Conservation (phyloP, 2,113 vertebrate species). For the Pontoporia blainvillei region DNA sequence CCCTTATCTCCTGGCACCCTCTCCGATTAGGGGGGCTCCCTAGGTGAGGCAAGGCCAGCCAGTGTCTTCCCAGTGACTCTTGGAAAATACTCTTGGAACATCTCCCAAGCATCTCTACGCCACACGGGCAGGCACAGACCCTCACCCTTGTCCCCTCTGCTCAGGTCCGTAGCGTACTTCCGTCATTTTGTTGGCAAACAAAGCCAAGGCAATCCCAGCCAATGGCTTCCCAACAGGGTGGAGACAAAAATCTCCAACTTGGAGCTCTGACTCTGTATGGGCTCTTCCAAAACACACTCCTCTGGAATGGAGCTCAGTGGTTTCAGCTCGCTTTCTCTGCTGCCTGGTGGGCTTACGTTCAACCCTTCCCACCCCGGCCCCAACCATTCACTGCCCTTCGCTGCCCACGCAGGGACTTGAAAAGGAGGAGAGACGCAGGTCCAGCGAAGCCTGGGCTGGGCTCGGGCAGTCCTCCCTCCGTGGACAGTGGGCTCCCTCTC, state of each 20-base stretch:
- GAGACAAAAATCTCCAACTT: not conserved
- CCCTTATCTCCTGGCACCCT: fast-evolving
- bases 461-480: not conserved
- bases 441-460: not conserved
- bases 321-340: not conserved
- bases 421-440: not conserved
- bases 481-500: not conserved
- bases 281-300: not conserved
- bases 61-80: not conserved
- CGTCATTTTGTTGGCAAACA: not conserved
- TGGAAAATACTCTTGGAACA: not conserved
- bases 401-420: slow-evolving; percentile 46
- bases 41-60: not conserved
- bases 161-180: fast-evolving
- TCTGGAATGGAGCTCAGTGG: not conserved
- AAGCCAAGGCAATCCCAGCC: not conserved
- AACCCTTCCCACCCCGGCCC: not conserved
- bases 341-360: not conserved
- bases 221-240: not conserved
- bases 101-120: not conserved
- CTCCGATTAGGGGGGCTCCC: not conserved
- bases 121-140: fast-evolving
- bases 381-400: not conserved
- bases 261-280: not conserved
- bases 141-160: not conserved